These are phyloP conservation scores for Agrilus cyanescens DNA, from an alignment of 2,888 invertebrate genomes.

Conservation along the genomic window DNA sequence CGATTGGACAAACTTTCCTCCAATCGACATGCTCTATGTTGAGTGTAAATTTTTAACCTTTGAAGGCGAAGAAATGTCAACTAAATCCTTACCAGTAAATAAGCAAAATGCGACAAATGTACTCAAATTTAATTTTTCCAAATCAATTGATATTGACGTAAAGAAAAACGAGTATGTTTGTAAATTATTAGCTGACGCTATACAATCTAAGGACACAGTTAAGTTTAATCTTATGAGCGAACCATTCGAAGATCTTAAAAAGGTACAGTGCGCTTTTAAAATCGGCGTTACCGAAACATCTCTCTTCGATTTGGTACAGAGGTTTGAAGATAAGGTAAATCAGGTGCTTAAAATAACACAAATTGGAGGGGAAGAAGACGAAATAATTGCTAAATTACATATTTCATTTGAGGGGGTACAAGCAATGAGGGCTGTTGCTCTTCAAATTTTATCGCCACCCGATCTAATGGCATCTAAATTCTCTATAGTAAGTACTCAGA, in stretches of 20 bases:
- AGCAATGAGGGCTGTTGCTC: constrained; percentile 19
- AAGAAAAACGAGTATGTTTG: constrained; percentile 13
- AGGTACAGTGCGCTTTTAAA: constrained; percentile 17
- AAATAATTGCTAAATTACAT: constrained; percentile 18
- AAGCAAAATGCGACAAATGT: constrained; percentile 5
- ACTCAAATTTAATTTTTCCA: constrained; percentile 18
- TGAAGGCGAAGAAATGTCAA: constrained; percentile 20
- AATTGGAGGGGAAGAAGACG: constrained; percentile 3
- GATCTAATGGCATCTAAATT: not conserved
- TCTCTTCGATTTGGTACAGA: constrained; percentile 19
- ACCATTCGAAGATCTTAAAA: constrained; percentile 12
- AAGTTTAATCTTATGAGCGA: constrained; percentile 20
- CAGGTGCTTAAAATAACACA: constrained; percentile 16
- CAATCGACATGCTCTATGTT: constrained; percentile 19
- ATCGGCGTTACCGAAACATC: constrained; percentile 16
- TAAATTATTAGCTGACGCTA: constrained; percentile 15
- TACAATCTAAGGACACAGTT: constrained; percentile 17
- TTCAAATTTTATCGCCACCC: constrained; percentile 16
- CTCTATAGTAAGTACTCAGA: too few relatives aligned
- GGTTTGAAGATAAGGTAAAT: constrained; percentile 12
- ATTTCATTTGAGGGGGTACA: constrained; percentile 18
- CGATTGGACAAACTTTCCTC: constrained; percentile 7
- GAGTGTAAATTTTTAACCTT: constrained; percentile 20
- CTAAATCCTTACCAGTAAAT: constrained; percentile 16
- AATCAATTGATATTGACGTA: constrained; percentile 16